phyloP scores from a whole-genome alignment of 2,888 invertebrate species.

The Sinodicranocentrus sp. region DNA sequence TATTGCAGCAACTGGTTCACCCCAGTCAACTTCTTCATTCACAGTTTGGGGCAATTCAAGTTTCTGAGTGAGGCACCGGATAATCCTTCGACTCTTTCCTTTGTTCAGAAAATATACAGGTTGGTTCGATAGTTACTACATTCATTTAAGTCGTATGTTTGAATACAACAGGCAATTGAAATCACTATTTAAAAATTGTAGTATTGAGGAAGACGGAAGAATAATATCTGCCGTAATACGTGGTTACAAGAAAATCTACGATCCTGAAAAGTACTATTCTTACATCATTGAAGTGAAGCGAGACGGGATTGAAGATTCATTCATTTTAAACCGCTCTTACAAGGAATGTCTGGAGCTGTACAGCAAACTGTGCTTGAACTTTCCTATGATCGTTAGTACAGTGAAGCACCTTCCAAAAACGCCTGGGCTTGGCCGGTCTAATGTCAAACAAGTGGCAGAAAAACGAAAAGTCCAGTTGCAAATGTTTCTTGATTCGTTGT shows the following conservation, averaged over 20 bases:
- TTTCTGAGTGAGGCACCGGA: slow-evolving; percentile 91
- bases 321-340: slow-evolving; percentile 94
- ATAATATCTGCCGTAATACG: slow-evolving; percentile 91
- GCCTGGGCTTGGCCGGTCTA: slow-evolving; percentile 86
- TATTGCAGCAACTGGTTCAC: slow-evolving; percentile 86
- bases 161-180: too few species aligned
- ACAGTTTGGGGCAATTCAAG: slow-evolving; percentile 95
- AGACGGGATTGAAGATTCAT: slow-evolving; percentile 90
- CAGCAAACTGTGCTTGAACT: slow-evolving; percentile 94
- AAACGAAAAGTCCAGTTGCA: slow-evolving; percentile 93
- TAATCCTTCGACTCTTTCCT: slow-evolving; percentile 88
- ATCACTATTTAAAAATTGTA: too few species aligned
- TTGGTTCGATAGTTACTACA: slow-evolving; percentile 80
- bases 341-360: slow-evolving; percentile 98
- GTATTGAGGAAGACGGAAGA: slow-evolving; percentile 93
- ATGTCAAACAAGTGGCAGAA: slow-evolving; percentile 96
- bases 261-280: slow-evolving; percentile 98
- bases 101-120: slow-evolving; percentile 96
- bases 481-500: slow-evolving; percentile 91
- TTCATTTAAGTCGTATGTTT: neutral
- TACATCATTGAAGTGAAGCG: slow-evolving; percentile 88
- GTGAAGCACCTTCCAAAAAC: slow-evolving; percentile 76
- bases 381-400: slow-evolving; percentile 85
- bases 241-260: slow-evolving; percentile 95
- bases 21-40: slow-evolving; percentile 98